These are phyloP conservation scores for Torymus tubicola DNA, from an alignment of 2,888 invertebrate species.

Conservation along the genomic window DNA sequence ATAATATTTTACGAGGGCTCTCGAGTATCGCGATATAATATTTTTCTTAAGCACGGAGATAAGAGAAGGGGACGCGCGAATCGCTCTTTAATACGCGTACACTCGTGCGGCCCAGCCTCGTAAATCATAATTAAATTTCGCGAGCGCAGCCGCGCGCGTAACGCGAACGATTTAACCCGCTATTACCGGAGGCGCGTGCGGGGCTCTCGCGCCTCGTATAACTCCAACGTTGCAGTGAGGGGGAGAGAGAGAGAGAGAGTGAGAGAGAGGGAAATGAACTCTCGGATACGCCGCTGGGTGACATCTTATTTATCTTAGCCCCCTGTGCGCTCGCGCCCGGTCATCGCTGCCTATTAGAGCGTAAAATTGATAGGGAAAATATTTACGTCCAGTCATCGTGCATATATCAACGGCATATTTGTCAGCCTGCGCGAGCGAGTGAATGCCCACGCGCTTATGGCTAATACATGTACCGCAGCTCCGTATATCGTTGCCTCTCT, in stretches of 20 bases:
- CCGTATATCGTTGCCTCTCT: neutral
- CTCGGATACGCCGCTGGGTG: neutral
- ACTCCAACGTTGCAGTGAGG: too few relatives aligned
- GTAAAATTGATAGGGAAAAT: conserved; percentile 19
- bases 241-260: too few relatives aligned
- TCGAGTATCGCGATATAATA: too few relatives aligned
- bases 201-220: too few relatives aligned
- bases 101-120: too few relatives aligned
- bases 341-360: neutral
- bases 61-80: too few relatives aligned
- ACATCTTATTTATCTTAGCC: conserved; percentile 36
- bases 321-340: too few relatives aligned
- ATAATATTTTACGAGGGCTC: too few relatives aligned
- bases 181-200: neutral
- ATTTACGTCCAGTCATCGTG: neutral
- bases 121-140: conserved; percentile 35
- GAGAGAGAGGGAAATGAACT: conserved; percentile 10
- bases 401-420: neutral
- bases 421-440: neutral
- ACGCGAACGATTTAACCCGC: conserved; percentile 13
- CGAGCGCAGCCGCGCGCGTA: too few relatives aligned
- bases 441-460: too few relatives aligned
- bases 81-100: neutral
- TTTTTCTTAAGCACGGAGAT: too few relatives aligned
- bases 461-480: too few relatives aligned